These are phyloP conservation scores for Malacoctenus gilli DNA, from an alignment of 2,797 vertebrate genomes.

Conservation along the genomic window DNA sequence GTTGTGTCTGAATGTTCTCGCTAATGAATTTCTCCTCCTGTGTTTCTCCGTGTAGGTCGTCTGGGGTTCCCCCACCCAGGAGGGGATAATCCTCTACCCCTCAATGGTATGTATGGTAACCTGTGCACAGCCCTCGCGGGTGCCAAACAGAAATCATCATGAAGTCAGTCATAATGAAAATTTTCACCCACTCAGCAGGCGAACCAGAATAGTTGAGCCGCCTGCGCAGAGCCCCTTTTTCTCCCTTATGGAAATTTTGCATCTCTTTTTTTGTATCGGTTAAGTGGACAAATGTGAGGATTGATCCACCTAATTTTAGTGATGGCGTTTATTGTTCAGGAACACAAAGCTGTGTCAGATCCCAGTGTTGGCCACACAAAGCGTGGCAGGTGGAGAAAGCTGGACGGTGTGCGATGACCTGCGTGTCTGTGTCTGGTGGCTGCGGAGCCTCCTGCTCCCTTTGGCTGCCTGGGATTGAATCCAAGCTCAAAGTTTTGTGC, in stretches of 20 bases:
- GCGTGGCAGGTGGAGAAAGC: slow-evolving; percentile 1
- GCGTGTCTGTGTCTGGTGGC: slow-evolving; percentile 11
- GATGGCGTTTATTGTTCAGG: no score
- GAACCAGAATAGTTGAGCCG: no score
- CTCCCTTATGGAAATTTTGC: not conserved
- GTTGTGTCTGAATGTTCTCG: not conserved
- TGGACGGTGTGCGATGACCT: slow-evolving; percentile 3
- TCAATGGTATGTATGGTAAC: slow-evolving; percentile 84
- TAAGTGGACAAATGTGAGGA: not conserved
- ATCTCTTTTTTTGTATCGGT: not conserved
- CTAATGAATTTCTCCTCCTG: slow-evolving; percentile 44
- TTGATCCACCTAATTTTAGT: not conserved
- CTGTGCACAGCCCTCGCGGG: not conserved
- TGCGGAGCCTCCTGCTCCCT: slow-evolving; percentile 3
- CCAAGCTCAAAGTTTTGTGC: not conserved
- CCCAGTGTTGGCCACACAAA: not conserved
- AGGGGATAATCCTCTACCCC: slow-evolving; percentile 88
- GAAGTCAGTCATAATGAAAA: not conserved
- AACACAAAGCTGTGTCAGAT: not conserved
- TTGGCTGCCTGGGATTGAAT: not conserved
- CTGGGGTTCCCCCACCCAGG: slow-evolving; percentile 88
- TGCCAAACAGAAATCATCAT: no score
- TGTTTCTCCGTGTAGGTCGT: slow-evolving; percentile 81
- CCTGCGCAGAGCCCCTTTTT: not conserved
- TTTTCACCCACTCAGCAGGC: no score